Evolutionary conservation across 2,797 vertebrate genomes (phyloP), one percentile per base, ranked within the genome.

Genomic region (Remorina albescens): DNA sequence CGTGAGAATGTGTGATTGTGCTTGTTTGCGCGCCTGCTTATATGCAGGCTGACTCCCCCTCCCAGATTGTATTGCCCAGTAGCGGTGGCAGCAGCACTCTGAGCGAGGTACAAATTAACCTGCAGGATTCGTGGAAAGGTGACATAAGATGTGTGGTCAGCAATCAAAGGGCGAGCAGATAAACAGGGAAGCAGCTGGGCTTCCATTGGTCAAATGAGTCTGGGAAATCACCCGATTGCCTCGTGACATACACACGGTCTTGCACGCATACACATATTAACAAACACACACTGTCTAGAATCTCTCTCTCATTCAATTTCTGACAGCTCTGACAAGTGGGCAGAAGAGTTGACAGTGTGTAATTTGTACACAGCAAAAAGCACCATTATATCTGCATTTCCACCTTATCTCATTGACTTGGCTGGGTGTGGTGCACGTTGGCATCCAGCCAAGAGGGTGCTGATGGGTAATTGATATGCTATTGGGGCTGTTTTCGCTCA

Each of bases 381-480:
- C 72, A 44, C 76, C 53, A 83, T 83, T 79, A 84, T 74, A 89
- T 89, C 87, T 88, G 88, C 89, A 86, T 91, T 88, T 89, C 86
- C 55, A 60, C 79, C 62, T 86, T 78, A 83, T 90, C 88, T 88
- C 82, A 75, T 83, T 79, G 84, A 76, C 84, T 89, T 66, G 74
- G 81, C 81, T 37, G 68, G 67, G 80, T 58, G 78, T 73, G 86
- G 84, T 26, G 68, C 62, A 54, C 53, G 15, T 36, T 80, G 88
- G 82, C 82, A 73, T 67, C 81, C 62, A 73, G 86, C 89, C 88
- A 88, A 80, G 79, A 89, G 68, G 85, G 81, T 61, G 82, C 89
- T 89, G 92, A 94, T 92, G 89, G 90, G 91, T 93, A 92, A 94
- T 91, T 92, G 89, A 94, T 93, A 95, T 88, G 91, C 93, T 88